phyloP scores from a whole-genome alignment of 1,140 invertebrate species.

The Listronotus oregonensis region DNA sequence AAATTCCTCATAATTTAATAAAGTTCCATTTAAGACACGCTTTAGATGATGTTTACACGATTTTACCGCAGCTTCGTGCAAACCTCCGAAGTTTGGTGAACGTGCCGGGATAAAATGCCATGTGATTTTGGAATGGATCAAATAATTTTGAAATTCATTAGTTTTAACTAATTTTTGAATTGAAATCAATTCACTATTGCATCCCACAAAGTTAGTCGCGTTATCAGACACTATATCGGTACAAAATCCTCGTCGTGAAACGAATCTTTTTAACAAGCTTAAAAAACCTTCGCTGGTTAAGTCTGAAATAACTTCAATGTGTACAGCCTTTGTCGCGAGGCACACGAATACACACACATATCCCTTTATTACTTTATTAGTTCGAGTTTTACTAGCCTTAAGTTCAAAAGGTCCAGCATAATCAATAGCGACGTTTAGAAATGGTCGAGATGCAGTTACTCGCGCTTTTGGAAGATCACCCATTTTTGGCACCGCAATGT shows the following conservation, averaged over 20 bases:
- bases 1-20: conserved; percentile 49
- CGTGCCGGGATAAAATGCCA: conserved; percentile 58
- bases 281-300: conserved; percentile 11
- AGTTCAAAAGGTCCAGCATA: conserved; percentile 4
- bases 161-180: too few relatives aligned
- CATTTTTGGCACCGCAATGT: conserved; percentile 43
- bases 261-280: too few relatives aligned
- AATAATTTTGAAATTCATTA: too few relatives aligned
- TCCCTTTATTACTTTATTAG: conserved; percentile 1
- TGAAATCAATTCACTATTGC: too few relatives aligned
- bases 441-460: conserved; percentile 21
- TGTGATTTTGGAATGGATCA: too few relatives aligned
- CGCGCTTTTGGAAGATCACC: conserved; percentile 50
- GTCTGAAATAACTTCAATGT: conserved; percentile 13
- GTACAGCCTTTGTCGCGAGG: conserved; percentile 8
- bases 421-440: background rate
- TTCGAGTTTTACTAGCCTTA: conserved; percentile 7
- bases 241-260: too few relatives aligned
- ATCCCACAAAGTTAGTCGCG: too few relatives aligned
- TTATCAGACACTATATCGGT: too few relatives aligned
- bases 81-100: conserved; percentile 55
- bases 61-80: conserved; percentile 56
- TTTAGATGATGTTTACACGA: conserved; percentile 52
- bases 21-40: conserved; percentile 39
- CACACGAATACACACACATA: conserved; percentile 12